Evolutionary conservation across 2,797 vertebrate species (phyloP), one percentile per base, ranked within the genome.

Genomic region (Crocodylus rhombifer): DNA sequence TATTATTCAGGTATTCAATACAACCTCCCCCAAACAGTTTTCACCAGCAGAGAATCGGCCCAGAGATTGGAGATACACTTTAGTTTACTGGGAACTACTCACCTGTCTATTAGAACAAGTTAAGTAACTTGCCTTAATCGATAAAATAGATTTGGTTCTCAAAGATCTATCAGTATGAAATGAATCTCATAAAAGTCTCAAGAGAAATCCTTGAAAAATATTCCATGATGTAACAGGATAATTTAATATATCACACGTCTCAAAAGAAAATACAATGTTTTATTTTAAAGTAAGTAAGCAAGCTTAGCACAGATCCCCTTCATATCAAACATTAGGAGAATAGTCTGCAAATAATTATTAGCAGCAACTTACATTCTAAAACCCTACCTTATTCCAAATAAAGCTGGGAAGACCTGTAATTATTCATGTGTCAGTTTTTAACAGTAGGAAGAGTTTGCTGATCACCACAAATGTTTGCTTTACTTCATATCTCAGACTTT

Each of bases 321-420:
- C 2, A 18, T 74, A 87, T 11, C 0, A 69, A 73, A 90, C 84
- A 67, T 2, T 84, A 17, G 56, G 2, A 51, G 14, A 80, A 82
- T 1, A 60, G 3, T 57, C 82, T 78, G 42, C 5, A 87, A 79
- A 73, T 88, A 57, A 71, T 8, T 75, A 14, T 5, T 71, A 30
- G 69, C 1, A 79, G 0, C 1, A 57, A 28, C 61, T 85, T 58
- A 65, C 86, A 92, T 86, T 76, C 15, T 36, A 92, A 91, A 95
- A 95, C 78, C 30, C n/a, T 25, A 30, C 91, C 95, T 93, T 78
- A 74, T 94, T 92, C 95, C 33, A 76, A 94, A 77, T 80, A 91
- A 95, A 93, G 10, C 2, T 74, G n/a, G 63, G 2, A 15, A 81
- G 14, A 58, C 0, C 5, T 4, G 4, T n/a, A 17, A 11, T 2